Base-by-base conservation (phyloP, 2,113 vertebrate genomes). In the Callipepla californica region DNA sequence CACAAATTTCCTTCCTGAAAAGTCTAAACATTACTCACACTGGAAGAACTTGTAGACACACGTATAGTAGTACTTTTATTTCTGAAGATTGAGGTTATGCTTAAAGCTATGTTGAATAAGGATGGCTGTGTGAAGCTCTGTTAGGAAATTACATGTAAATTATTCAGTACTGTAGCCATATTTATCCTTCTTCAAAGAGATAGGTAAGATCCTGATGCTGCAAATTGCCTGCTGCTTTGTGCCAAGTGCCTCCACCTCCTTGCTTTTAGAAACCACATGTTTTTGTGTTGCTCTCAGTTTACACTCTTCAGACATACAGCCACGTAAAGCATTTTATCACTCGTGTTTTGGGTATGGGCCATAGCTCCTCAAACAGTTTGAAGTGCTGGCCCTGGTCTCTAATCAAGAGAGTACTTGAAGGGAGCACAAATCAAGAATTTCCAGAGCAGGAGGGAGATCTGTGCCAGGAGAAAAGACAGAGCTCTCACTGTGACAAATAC, bases 71-170 rank as follows among this genome's bases (percentile, higher is more conserved):
- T 75, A 53, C 11, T 63, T 78, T 28, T 86, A 87, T 88, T 94
- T 53, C 70, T 79, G 82, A 88, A 90, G 1, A 78, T 36, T 0
- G 0, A 72, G 47, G n/a, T 91, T 84, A 57, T 68, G 30, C 58
- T 86, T 65, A 53, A 28, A 76, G 69, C 77, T 74, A 45, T 84
- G 74, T 48, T 75, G 78, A 88, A 75, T 68, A 82, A 74, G 81
- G 79, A 88, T 66, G 86, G 66, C 48, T 90, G 28, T 74, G 26
- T 70, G 63, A 72, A 85, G 61, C 32, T 45, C 23, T 4, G 26
- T 58, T 88, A 88, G 91, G 74, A 94, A 95, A 92, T 81, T 91
- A 58, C 57, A 58, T 86, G 69, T 94, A 84, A 94, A 95, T 95
- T 89, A 80, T 94, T 96, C 57, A 84, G 34, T 40, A 45, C 18